Evolutionary conservation across 2,113 vertebrate genomes (phyloP).

Genomic region (Reinhardtius hippoglossoides): DNA sequence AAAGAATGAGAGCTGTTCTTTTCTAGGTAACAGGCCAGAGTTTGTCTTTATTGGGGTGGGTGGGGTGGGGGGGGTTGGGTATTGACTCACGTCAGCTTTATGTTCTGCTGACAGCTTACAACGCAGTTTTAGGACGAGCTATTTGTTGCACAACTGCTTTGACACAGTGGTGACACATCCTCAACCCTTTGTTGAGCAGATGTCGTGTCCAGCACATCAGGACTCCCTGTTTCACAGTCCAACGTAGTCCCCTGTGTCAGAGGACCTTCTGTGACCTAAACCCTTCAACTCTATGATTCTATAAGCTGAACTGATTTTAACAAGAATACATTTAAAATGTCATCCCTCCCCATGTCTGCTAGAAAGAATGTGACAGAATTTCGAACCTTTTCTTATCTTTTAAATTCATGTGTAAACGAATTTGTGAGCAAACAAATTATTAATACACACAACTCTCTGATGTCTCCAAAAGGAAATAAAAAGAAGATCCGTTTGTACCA

Average conservation of each 20-base stretch:
- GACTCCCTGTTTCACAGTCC: no score
- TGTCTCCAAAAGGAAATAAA: conserved; percentile 89
- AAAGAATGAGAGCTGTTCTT: background rate
- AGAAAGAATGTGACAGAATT: no score
- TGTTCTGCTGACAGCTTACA: conserved; percentile 54
- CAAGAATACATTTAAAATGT: background rate
- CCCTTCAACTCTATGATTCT: no score
- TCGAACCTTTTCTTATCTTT: background rate
- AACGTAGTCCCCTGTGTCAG: no score
- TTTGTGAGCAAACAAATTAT: background rate
- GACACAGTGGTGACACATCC: conserved; percentile 27
- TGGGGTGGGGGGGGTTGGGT: conserved; percentile 3
- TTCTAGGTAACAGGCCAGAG: background rate
- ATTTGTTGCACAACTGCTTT: conserved; percentile 33
- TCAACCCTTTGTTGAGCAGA: background rate
- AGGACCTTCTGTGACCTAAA: no score
- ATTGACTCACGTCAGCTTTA: conserved; percentile 40
- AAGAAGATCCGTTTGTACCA: conserved; percentile 99
- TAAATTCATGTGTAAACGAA: background rate
- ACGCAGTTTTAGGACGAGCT: conserved; percentile 15
- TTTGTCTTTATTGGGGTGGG: background rate
- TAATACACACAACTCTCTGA: conserved; percentile 4
- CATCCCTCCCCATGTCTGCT: background rate
- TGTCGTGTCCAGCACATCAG: no score
- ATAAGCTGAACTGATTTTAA: no score